Evolutionary conservation across 2,888 invertebrate genomes (phyloP).

Genomic region (Himalopsyche japonica): DNA sequence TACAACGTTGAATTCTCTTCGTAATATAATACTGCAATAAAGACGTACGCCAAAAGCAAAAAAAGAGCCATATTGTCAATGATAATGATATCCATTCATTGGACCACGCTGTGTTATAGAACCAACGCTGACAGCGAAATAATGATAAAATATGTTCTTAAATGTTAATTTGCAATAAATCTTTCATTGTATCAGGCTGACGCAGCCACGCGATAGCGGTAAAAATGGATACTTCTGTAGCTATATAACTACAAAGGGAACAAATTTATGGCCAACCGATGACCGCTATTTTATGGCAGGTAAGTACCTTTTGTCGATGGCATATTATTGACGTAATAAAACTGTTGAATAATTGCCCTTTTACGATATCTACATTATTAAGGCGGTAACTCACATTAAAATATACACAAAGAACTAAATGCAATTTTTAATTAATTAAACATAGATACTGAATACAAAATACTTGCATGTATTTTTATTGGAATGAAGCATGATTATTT

Average conservation of each 20-base stretch:
- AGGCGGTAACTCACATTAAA: neutral
- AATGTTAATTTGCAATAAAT: neutral
- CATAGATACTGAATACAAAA: too few relatives aligned
- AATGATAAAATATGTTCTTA: neutral
- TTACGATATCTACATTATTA: neutral
- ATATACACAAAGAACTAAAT: too few relatives aligned
- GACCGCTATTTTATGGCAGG: neutral
- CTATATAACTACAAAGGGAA: neutral
- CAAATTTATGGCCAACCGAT: neutral
- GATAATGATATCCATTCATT: too few relatives aligned
- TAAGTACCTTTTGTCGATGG: neutral
- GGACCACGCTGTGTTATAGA: too few relatives aligned
- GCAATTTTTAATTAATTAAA: too few relatives aligned
- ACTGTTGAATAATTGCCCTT: neutral
- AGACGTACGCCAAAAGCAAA: too few relatives aligned
- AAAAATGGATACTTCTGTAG: neutral
- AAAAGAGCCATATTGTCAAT: too few relatives aligned
- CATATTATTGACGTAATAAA: neutral
- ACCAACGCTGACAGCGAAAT: too few relatives aligned
- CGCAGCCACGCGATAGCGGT: neutral
- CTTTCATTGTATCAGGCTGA: neutral
- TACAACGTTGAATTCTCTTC: too few relatives aligned
- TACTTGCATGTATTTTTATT: too few relatives aligned
- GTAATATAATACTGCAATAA: too few relatives aligned
- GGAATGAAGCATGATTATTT: too few relatives aligned